Evolutionary conservation across 1,140 invertebrate genomes (phyloP), one percentile per base, ranked within the genome.

Genomic region (Dryas iulia): DNA sequence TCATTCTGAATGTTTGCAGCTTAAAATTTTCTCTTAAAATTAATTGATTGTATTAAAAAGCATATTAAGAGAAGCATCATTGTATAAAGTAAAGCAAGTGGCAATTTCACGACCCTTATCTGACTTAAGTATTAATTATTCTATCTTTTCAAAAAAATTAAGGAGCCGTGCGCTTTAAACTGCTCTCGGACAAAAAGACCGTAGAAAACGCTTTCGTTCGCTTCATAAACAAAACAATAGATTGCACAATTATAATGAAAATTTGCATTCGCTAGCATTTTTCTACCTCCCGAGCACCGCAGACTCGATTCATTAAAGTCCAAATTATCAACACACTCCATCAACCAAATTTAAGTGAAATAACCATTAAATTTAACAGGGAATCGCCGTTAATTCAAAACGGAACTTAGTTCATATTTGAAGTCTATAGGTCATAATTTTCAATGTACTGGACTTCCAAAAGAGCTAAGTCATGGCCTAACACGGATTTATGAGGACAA

Each of bases 261-360:
- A 86, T 88, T 87, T 88, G 78, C 83, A 87, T 87, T 39, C 35
- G 70, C 79, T 67, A 77, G 75, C 79, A 86, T 89, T 91, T 87
- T 89, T 87, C 84, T 78, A 79, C 83, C 81, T 83, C 88, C 82
- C 84, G 80, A 66, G 82, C 83, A 83, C 18, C 79, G 78, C 80
- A 79, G 79, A 79, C 78, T 81, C 75, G 87, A 82, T 91, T 90
- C 86, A 89, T 91, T 91, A 89, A 91, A 86, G 79, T 68, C 73
- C 82, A 89, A 90, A 91, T 91, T 90, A 91, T 90, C 86, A 86
- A 84, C 82, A 83, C 81, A 77, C 59, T 62, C 35, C 39, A 52
- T 62, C 59, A 52, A 62, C 59, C 59, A 62, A 62, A 62, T 62
- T 35, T 26, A 62, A 62, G 39, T 47, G 59, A 62, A 62, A 62